phyloP scores from a whole-genome alignment of 2,113 vertebrate species.

The human (Homo sapiens) region DNA sequence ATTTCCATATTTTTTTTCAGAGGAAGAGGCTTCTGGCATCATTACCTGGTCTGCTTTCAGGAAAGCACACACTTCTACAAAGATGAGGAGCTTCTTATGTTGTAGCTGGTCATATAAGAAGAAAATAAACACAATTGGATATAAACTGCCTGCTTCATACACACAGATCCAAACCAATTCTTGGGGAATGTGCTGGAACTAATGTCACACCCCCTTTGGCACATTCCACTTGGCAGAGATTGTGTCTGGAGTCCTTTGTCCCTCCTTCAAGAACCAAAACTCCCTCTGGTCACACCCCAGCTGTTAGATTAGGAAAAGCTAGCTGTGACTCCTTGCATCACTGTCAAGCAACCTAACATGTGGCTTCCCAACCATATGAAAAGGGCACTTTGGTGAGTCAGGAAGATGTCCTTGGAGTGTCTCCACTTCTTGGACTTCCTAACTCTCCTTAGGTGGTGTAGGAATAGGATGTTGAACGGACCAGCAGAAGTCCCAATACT shows the following conservation, averaged over 20 bases:
- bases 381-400: neutral
- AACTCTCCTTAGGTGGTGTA: neutral
- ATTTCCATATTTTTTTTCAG: neutral
- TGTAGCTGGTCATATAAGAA: neutral
- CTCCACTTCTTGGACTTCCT: neutral
- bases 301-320: slow-evolving; percentile 47
- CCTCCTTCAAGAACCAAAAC: slow-evolving; percentile 46
- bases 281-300: slow-evolving; percentile 69
- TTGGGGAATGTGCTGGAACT: neutral
- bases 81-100: neutral
- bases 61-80: neutral
- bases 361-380: neutral
- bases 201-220: slow-evolving; percentile 13
- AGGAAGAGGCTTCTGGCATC: neutral
- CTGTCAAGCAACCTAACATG: neutral
- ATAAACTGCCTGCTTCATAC: neutral
- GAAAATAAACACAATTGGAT: neutral
- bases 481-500: neutral
- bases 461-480: neutral
- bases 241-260: slow-evolving; percentile 47
- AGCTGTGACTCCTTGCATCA: slow-evolving; percentile 57
- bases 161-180: neutral
- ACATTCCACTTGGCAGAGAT: neutral
- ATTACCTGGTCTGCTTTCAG: neutral
- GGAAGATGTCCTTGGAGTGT: neutral